Evolutionary conservation across 2,888 invertebrate species (phyloP).

Genomic region (Diabrotica balteata): DNA sequence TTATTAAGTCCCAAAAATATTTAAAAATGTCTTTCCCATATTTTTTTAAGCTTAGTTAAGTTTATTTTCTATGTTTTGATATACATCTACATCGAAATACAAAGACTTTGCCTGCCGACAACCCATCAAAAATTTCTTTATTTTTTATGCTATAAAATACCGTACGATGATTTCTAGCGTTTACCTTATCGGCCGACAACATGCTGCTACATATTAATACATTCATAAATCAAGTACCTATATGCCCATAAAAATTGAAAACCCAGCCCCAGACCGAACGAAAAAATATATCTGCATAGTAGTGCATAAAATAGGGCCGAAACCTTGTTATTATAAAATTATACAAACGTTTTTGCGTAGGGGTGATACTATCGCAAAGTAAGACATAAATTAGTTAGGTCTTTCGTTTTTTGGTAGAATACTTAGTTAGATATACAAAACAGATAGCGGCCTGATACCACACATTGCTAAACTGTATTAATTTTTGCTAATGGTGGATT

Average conservation of each 20-base stretch:
- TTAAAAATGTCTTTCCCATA: too few relatives aligned
- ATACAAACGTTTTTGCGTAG: constrained; percentile 38
- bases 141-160: constrained; percentile 13
- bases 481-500: constrained; percentile 46
- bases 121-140: constrained; percentile 9
- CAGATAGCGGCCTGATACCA: constrained; percentile 43
- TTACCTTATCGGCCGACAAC: constrained; percentile 15
- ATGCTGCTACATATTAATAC: constrained; percentile 25
- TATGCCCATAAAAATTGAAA: constrained; percentile 17
- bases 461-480: constrained; percentile 48
- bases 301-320: constrained; percentile 27
- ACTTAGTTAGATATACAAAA: constrained; percentile 41
- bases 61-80: too few relatives aligned
- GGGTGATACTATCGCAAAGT: constrained; percentile 40
- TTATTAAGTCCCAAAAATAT: too few relatives aligned
- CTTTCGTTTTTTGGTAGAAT: constrained; percentile 37
- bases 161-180: constrained; percentile 6
- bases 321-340: constrained; percentile 34
- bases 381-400: constrained; percentile 35
- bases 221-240: constrained; percentile 24
- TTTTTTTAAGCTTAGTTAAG: too few relatives aligned
- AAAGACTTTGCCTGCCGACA: constrained; percentile 8
- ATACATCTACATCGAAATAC: neutral
- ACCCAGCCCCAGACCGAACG: constrained; percentile 5
- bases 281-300: constrained; percentile 17